Evolutionary conservation across 37 sponge, comb jelly and placozoan species (phyloP).

Genomic region (Chondrosia reniformis): DNA sequence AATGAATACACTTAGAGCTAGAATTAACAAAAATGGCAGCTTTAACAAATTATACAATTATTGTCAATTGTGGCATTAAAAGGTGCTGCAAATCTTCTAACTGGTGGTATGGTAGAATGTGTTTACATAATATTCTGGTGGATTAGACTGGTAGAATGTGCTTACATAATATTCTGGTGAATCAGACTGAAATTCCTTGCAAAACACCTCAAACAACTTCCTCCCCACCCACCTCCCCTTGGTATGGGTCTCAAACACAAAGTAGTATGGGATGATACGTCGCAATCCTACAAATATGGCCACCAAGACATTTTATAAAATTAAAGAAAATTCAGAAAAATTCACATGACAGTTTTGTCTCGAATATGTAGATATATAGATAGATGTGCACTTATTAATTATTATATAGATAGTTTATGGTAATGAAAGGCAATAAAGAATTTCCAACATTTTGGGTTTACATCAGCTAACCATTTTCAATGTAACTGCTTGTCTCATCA

Average conservation of each 20-base stretch:
- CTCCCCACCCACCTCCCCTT: conserved; percentile 88
- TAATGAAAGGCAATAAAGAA: too few relatives aligned
- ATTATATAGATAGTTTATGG: too few relatives aligned
- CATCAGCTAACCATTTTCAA: conserved; percentile 59
- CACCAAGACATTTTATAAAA: not conserved
- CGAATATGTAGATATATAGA: too few relatives aligned
- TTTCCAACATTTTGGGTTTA: not conserved
- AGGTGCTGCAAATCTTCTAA: too few relatives aligned
- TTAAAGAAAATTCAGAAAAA: not conserved
- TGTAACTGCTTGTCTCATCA: conserved; percentile 63
- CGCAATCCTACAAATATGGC: conserved; percentile 56
- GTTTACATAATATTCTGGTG: conserved; percentile 80
- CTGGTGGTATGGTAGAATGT: too few relatives aligned
- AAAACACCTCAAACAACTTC: conserved; percentile 72
- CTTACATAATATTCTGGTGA: conserved; percentile 82
- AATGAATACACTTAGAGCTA: too few relatives aligned
- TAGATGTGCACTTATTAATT: too few relatives aligned
- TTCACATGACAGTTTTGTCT: too few relatives aligned
- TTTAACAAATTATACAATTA: too few relatives aligned
- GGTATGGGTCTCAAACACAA: conserved; percentile 73
- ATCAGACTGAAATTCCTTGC: conserved; percentile 80
- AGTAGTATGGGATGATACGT: conserved; percentile 75
- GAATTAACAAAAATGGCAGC: too few relatives aligned
- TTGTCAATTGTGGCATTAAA: too few relatives aligned
- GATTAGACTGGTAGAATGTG: conserved; percentile 49